phyloP scores from a whole-genome alignment of 2,888 invertebrate species.

The Alitta virens region DNA sequence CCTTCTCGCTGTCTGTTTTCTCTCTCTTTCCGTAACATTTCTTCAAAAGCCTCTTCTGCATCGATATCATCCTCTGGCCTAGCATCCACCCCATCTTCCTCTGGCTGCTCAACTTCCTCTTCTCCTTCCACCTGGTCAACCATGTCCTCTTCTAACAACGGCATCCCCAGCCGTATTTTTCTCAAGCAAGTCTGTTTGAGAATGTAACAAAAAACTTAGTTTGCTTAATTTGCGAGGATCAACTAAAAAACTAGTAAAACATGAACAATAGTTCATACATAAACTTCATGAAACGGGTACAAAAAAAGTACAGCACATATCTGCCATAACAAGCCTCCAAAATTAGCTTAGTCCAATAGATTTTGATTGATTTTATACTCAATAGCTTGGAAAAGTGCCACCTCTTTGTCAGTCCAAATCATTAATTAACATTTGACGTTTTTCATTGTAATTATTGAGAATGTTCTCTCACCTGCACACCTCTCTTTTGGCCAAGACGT shows the following conservation, averaged over 20 bases:
- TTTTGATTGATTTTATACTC: too few species aligned
- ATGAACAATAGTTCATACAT: too few species aligned
- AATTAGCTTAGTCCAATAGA: too few species aligned
- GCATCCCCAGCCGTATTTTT: conserved; percentile 53
- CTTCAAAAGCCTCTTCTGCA: conserved; percentile 40
- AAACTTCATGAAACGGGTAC: too few species aligned
- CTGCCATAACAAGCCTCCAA: too few species aligned
- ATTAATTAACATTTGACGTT: too few species aligned
- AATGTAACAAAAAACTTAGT: not conserved
- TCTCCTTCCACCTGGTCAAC: conserved; percentile 22
- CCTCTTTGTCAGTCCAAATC: too few species aligned
- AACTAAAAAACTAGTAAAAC: too few species aligned
- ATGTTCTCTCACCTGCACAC: conserved; percentile 72
- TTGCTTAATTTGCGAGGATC: too few species aligned
- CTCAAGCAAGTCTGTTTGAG: conserved; percentile 46
- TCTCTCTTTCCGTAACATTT: conserved; percentile 34
- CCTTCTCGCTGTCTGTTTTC: not conserved
- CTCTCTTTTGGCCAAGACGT: conserved; percentile 77
- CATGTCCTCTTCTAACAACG: conserved; percentile 41
- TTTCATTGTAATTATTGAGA: too few species aligned
- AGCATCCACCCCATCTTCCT: conserved; percentile 9
- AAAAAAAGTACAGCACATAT: too few species aligned
- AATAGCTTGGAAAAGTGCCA: too few species aligned
- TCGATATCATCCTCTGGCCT: conserved; percentile 15
- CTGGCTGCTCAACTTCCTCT: conserved; percentile 32